Evolutionary conservation across 1,140 invertebrate species (phyloP).

Genomic region (Zaprionus gabonicus): DNA sequence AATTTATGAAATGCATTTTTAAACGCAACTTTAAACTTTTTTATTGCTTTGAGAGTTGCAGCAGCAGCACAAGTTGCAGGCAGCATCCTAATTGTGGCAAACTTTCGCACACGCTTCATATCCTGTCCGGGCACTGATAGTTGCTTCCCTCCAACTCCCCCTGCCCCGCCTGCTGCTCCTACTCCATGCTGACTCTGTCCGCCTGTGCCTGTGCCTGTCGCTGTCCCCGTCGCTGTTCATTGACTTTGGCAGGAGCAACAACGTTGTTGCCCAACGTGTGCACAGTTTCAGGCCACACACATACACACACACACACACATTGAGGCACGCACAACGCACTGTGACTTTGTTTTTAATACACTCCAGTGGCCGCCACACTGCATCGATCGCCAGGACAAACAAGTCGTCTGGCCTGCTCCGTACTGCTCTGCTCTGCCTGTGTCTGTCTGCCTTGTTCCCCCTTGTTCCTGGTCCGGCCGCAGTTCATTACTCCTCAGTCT

Average conservation of each 20-base stretch:
- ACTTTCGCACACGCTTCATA: constrained; percentile 74
- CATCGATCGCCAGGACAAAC: constrained; percentile 77
- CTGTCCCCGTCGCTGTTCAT: constrained; percentile 66
- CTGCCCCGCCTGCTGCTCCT: not conserved
- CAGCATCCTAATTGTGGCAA: constrained; percentile 78
- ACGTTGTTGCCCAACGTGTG: constrained; percentile 43
- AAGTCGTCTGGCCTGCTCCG: constrained; percentile 55
- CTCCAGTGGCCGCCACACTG: constrained; percentile 65
- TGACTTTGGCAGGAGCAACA: constrained; percentile 72
- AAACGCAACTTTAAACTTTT: constrained; percentile 80
- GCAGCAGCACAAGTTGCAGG: constrained; percentile 15
- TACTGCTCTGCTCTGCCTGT: not conserved
- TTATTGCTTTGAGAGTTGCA: constrained; percentile 65
- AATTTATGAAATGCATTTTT: constrained; percentile 81
- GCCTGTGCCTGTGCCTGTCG: constrained; percentile 25
- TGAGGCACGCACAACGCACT: constrained; percentile 41
- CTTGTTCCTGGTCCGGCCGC: constrained; percentile 23
- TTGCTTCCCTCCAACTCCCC: no score
- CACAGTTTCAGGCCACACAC: constrained; percentile 49
- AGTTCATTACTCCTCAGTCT: constrained; percentile 2
- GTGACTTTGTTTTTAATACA: constrained; percentile 83
- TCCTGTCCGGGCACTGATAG: constrained; percentile 47
- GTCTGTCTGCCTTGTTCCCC: not conserved
- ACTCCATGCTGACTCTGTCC: constrained; percentile 17
- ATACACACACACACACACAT: constrained; percentile 38